Conservation (phyloP, 30 jellyfish, hydroid and myxozoan genomes). For the Clytia hemisphaerica region DNA sequence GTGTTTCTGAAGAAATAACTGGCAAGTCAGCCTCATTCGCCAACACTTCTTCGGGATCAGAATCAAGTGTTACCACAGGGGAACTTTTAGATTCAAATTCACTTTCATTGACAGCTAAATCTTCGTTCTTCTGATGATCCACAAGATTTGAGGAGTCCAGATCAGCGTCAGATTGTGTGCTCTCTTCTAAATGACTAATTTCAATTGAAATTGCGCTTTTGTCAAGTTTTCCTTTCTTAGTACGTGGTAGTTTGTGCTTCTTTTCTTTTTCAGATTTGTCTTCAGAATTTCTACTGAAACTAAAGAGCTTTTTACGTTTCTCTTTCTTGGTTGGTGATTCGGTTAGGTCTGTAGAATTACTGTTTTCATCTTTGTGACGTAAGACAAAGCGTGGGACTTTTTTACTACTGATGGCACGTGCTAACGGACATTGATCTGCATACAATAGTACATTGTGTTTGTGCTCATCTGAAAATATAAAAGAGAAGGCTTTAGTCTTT, state of each 20-base stretch:
- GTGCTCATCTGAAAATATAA: constrained; percentile 54
- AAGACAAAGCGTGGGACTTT: constrained; percentile 83
- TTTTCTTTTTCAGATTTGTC: constrained; percentile 6
- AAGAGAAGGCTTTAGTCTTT: neutral
- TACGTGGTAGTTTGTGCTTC: neutral
- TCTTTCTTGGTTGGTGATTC: constrained; percentile 12
- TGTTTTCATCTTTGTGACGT: constrained; percentile 24
- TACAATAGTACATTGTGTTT: constrained; percentile 42
- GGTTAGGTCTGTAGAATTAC: neutral
- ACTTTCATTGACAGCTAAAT: no score
- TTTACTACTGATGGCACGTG: constrained; percentile 78
- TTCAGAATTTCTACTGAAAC: constrained; percentile 14
- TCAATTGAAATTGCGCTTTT: neutral
- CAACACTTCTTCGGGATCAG: neutral
- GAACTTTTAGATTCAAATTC: no score
- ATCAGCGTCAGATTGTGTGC: no score
- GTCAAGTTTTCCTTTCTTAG: neutral
- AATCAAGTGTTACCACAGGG: no score
- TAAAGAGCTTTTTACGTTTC: constrained; percentile 21
- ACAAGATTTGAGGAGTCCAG: no score
- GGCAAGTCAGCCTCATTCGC: neutral
- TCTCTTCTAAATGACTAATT: neutral
- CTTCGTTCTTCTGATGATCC: no score
- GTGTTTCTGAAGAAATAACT: neutral
- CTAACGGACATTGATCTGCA: constrained; percentile 73